Evolutionary conservation across 2,113 vertebrate genomes (phyloP).

Genomic region (Mus pahari): DNA sequence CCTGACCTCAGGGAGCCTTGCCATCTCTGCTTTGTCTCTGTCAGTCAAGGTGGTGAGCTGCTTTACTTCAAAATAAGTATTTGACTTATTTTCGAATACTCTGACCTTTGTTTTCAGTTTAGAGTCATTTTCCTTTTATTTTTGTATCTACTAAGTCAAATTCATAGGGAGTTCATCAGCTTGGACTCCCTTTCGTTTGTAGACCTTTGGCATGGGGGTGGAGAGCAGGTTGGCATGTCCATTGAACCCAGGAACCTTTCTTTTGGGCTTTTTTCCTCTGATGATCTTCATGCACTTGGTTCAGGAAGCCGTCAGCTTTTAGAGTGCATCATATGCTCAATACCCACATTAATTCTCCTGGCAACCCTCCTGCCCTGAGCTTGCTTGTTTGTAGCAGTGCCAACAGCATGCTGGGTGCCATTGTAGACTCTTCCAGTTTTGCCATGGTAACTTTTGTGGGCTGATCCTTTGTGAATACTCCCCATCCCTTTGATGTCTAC

Average conservation of each 20-base stretch:
- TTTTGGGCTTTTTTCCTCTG: neutral
- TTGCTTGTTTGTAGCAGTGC: neutral
- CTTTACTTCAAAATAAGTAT: too few relatives aligned
- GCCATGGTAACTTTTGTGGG: slow-evolving; percentile 5
- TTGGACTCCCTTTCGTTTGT: neutral
- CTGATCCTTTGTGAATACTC: neutral
- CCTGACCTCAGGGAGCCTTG: neutral
- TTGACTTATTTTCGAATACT: neutral
- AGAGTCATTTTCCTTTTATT: neutral
- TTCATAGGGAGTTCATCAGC: neutral
- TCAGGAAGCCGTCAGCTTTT: neutral
- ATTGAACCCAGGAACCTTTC: neutral
- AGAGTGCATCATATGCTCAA: neutral
- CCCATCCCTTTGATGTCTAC: neutral
- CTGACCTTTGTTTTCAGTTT: neutral
- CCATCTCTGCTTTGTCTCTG: neutral
- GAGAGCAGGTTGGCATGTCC: neutral
- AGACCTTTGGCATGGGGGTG: neutral
- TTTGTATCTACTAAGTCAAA: too few relatives aligned
- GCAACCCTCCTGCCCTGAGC: neutral
- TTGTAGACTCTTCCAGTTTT: neutral
- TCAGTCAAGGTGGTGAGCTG: neutral
- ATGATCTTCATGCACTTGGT: neutral
- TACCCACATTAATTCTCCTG: neutral
- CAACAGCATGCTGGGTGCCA: neutral